Conservation (phyloP, 2,888 invertebrate species). For the Sesia bembeciformis region DNA sequence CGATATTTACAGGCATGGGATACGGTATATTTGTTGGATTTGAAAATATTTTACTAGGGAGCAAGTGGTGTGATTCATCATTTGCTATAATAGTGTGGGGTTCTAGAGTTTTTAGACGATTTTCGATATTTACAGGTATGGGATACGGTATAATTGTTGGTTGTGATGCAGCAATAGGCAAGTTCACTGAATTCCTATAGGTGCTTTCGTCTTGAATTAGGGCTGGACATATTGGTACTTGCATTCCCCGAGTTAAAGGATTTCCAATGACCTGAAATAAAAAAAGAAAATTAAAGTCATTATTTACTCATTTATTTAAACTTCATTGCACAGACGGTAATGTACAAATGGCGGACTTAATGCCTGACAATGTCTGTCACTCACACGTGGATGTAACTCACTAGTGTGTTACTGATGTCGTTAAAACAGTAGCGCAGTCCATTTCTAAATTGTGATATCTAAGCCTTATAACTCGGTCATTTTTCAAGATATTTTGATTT, state of each 20-base stretch:
- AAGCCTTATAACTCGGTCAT: no score
- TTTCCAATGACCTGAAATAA: not conserved
- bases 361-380: no score
- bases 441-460: no score
- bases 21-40: conserved; percentile 4
- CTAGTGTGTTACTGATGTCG: no score
- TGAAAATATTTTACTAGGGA: conserved; percentile 23
- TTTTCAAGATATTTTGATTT: no score
- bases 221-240: not conserved
- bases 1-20: not conserved
- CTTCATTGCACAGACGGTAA: no score
- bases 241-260: not conserved
- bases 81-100: not conserved
- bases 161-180: not conserved
- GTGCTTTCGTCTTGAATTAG: not conserved
- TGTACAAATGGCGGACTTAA: no score
- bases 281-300: no score
- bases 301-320: no score
- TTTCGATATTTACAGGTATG: not conserved
- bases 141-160: not conserved
- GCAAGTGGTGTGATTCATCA: not conserved
- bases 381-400: no score
- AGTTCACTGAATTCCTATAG: not conserved
- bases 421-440: no score
- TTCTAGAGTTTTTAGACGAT: not conserved